Evolutionary conservation across 1,140 invertebrate species (phyloP), one percentile per base, ranked within the genome.

Genomic region (Dendrolimus punctatus): DNA sequence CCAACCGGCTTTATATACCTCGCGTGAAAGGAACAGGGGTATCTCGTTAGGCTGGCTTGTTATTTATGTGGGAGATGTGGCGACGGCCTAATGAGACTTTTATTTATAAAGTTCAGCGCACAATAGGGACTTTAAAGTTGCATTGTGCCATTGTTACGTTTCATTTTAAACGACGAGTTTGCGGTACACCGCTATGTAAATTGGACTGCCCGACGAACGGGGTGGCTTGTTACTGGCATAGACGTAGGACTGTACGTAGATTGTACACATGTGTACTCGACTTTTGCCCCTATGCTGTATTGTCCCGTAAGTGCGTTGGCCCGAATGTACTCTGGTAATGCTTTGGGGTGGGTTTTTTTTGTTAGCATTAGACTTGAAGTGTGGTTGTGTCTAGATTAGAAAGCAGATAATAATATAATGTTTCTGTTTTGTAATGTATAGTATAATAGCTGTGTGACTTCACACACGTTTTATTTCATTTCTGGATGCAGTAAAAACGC

Each of bases 131-230:
- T 79, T 80, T 75, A 77, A 73, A 73, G 57, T 73, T 76, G 71
- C 76, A 85, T 81, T 82, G 76, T 82, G 70, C 76, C 70, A 82
- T 82, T 82, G 81, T 85, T 79, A 62, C 64, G 65, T 78, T 76
- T 80, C 73, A 74, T 82, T 82, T 80, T 71, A 74, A 81, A 69
- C 71, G 72, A 62, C 67, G 62, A 78, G 73, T 74, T 74, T 71
- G 76, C 70, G 78, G 78, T 68, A 69, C 62, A 65, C 66, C 70
- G 67, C 69, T 72, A 80, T 74, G 76, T 80, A 78, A 84, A 80
- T 81, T 77, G 77, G 79, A 78, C 70, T 68, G 65, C 23, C 23
- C 23, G 23, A 23, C 23, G 23, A 23, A 23, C 23, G 23, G 23
- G 23, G 23, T 23, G 23, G 23, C 23, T 74, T 65, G 67, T 62